A percentile compares a stretch with the other conserved stretches of the same genome.
Evolutionary conservation across 1,140 invertebrate species (phyloP).

Genomic region (Nylanderia fulva): DNA sequence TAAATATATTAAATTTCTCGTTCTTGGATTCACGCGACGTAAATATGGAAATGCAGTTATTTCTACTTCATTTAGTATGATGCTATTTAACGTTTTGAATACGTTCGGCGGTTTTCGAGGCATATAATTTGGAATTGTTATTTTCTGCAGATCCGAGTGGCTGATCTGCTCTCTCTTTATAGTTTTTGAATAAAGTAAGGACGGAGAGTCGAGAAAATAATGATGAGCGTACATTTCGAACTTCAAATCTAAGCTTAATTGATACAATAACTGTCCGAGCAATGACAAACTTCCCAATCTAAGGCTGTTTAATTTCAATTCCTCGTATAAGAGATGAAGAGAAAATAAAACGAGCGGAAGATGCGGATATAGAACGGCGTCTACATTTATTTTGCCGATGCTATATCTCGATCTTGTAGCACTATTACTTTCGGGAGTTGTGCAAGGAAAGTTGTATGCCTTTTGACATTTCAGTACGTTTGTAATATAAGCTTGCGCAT

Average conservation of each 20-base stretch:
- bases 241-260: constrained; percentile 92
- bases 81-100: constrained; percentile 89
- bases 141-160: constrained; percentile 87
- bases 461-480: constrained; percentile 77
- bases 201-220: constrained; percentile 95
- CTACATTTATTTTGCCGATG: constrained; percentile 87
- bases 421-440: constrained; percentile 71
- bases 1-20: constrained; percentile 91
- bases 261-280: constrained; percentile 91
- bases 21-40: constrained; percentile 89
- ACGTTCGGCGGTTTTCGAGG: constrained; percentile 89
- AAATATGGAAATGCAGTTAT: constrained; percentile 90
- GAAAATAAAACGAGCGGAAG: constrained; percentile 92
- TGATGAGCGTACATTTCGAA: constrained; percentile 91
- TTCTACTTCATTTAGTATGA: constrained; percentile 87
- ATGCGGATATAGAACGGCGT: constrained; percentile 91
- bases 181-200: constrained; percentile 84
- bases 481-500: constrained; percentile 68
- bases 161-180: constrained; percentile 84
- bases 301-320: constrained; percentile 93
- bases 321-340: constrained; percentile 96
- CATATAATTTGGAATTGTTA: constrained; percentile 89
- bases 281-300: constrained; percentile 89
- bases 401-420: constrained; percentile 76
- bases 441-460: constrained; percentile 62